Evolutionary conservation across 2,888 invertebrate species (phyloP), one percentile per base, ranked within the genome.

Genomic region (Aleiodes testaceus): DNA sequence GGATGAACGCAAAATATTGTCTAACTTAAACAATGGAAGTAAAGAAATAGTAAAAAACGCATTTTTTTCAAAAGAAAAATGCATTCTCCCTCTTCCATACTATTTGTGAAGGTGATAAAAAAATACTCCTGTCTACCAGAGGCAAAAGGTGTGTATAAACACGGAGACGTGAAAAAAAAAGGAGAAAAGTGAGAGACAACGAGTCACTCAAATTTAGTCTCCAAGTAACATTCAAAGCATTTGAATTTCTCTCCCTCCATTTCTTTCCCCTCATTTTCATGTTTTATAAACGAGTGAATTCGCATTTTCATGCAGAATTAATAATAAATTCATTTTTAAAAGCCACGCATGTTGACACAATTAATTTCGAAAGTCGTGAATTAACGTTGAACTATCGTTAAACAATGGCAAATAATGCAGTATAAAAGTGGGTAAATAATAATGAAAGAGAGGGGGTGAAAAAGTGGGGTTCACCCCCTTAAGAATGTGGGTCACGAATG

Each of bases 171-270:
- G 44, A 74, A 68, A 70, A 53, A 59, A 69, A 61, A 61, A 45
- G 26, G 82, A 79, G 81, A 61, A 42, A 78, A 83, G 82, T 82
- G 82, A 73, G 64, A 73, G 74, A 81, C 80, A 81, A 80, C 79
- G 78, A 81, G 77, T 80, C 80, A 81, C 81, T 81, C 78, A 79
- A 81, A 81, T 81, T 80, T 80, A 59, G 80, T 78, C 78, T 76
- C 75, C 66, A 22, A 30, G 69, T 20, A 66, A 50, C 53, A 53
- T 53, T 16, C 59, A 59, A 59, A 59, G 42, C 59, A 59, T 59
- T 59, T 18, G 16, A 36, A 59, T 59, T 59, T 36, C 50, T 18
- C 20, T 11, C 20, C 50, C 18, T 18, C 16, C 36, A 36, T 16
- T 16, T 7, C 5, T 55, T 42, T 36, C 26, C 18, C 42, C 18